Conservation (phyloP, 2,797 vertebrate genomes). For the Hyperoplus immaculatus region DNA sequence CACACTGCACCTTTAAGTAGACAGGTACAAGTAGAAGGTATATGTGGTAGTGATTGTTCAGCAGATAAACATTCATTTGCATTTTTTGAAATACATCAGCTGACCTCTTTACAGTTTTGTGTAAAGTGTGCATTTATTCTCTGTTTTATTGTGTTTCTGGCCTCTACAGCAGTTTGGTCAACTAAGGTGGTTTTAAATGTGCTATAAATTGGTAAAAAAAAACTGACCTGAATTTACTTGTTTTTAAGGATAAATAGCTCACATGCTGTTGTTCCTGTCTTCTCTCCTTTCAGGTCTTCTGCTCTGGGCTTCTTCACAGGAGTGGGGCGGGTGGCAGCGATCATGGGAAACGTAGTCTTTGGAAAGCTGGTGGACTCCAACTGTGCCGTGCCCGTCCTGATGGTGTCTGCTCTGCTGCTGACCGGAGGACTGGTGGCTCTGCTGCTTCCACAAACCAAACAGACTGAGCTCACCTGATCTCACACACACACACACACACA, state of each 20-base stretch:
- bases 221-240: no score
- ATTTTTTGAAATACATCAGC: not conserved
- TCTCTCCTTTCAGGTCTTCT: slow-evolving; percentile 76
- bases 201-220: no score
- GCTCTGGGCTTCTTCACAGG: slow-evolving; percentile 86
- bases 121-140: not conserved
- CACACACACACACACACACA: no score
- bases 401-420: slow-evolving; percentile 83
- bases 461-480: slow-evolving; percentile 80
- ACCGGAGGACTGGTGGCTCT: slow-evolving; percentile 77
- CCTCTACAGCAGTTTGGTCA: no score
- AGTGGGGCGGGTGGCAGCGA: slow-evolving; percentile 82
- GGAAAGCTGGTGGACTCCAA: slow-evolving; percentile 82
- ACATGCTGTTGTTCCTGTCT: not conserved
- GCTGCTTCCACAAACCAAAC: slow-evolving; percentile 80
- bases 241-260: not conserved
- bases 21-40: not conserved
- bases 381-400: slow-evolving; percentile 82
- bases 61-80: not conserved
- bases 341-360: slow-evolving; percentile 84
- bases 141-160: not conserved
- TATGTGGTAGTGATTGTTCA: not conserved
- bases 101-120: not conserved
- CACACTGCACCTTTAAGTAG: no score
- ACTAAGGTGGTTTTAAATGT: no score